Evolutionary conservation across 2,797 vertebrate genomes (phyloP), one percentile per base, ranked within the genome.

Genomic region (Coranthus polyacanthus): DNA sequence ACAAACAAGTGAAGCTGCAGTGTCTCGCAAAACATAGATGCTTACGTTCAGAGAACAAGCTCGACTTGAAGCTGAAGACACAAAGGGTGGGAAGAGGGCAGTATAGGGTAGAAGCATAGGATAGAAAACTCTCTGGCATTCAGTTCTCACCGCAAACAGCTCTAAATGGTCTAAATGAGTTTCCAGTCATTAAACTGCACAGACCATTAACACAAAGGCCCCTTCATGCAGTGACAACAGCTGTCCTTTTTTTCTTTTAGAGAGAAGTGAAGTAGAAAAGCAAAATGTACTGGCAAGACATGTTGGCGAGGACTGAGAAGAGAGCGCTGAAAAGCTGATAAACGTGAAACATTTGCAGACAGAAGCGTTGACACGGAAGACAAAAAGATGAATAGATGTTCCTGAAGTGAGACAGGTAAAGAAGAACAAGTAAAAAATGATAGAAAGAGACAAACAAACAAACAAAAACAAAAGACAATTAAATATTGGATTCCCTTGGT

Each of bases 141-240:
- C 52, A 67, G 12, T 53, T n/a, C n/a, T n/a, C 9, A 60, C 60
- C 49, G n/a, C 65, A 84, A 57, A 42, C 45, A 67, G 24, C 26
- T 13, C 16, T 63, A 16, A 74, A 76, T 24, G 18, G 3, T 41
- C 21, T 39, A 46, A 77, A 81, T 66, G 54, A 51, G 60, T 74
- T 87, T 83, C 45, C 68, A 73, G 45, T 66, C 39, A 65, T 76
- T 83, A 67, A 74, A 76, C 67, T 76, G 9, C 12, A 54, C 26
- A 49, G 55, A 1, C 72, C 44, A 73, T 74, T 66, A 72, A 78
- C 61, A 73, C 67, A 75, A 80, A 75, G 46, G 12, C 18, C 6
- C 3, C 16, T 66, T 73, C 53, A 63, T 18, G 46, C 32, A 65
- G 15, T 1, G 36, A 61, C 39, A 49, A 54, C 32, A 45, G 63